A percentile compares a stretch with the other conserved stretches of the same genome.
phyloP scores from a whole-genome alignment of 1,140 invertebrate genomes.

The Lysiphlebus fabarum region DNA sequence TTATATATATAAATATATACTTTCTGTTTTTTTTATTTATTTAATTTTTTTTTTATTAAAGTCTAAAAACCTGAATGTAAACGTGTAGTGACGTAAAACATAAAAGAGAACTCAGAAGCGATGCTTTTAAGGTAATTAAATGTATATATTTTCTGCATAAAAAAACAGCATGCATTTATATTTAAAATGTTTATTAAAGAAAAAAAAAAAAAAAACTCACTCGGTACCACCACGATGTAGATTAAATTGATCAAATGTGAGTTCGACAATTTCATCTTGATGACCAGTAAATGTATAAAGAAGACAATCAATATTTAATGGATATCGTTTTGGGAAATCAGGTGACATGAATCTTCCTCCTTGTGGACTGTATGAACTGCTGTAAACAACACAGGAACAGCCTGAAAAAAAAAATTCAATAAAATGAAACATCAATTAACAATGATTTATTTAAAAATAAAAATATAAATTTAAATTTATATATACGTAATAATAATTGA shows the following conservation, averaged over 20 bases:
- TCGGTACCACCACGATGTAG: slow-evolving; percentile 61
- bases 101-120: no score
- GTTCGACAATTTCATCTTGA: slow-evolving; percentile 74
- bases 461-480: no score
- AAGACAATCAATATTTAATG: slow-evolving; percentile 72
- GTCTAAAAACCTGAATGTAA: no score
- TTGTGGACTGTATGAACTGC: slow-evolving; percentile 74
- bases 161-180: background rate
- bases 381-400: slow-evolving; percentile 78
- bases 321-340: slow-evolving; percentile 75
- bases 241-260: slow-evolving; percentile 78
- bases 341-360: slow-evolving; percentile 78
- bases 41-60: no score
- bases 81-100: no score
- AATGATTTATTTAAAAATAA: no score
- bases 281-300: slow-evolving; percentile 81
- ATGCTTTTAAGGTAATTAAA: no score
- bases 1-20: no score
- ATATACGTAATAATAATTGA: no score
- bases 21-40: no score
- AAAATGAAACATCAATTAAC: no score
- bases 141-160: no score
- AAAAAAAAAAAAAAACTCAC: slow-evolving; percentile 60
- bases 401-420: slow-evolving; percentile 58
- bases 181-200: background rate